Evolutionary conservation across 2,797 vertebrate species (phyloP), one percentile per base, ranked within the genome.

Genomic region (Tauraco hartlaubi): DNA sequence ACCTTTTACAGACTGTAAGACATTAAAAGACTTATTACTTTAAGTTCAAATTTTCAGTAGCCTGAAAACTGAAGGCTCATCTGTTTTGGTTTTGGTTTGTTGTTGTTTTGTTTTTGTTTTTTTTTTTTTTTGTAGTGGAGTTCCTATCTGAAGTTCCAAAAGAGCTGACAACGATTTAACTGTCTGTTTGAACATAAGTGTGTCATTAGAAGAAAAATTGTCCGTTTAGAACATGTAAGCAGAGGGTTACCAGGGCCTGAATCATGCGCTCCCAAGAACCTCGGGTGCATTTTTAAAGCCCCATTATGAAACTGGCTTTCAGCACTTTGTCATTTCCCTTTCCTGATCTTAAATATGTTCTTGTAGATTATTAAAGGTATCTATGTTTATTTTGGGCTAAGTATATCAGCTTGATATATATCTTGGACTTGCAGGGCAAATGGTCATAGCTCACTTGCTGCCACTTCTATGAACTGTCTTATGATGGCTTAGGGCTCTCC

Each of bases 401-500:
- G 14, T 29, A 6, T n/a, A 55, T 48, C 69, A 91, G 12, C 9
- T 48, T 48, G 39, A 73, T 54, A 41, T 12, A 20, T 28, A 35
- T 51, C 39, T 69, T 71, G 26, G 23, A 35, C 11, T 63, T 48
- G 3, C 25, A 63, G 73, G 54, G 28, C 23, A 61, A 74, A 29
- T 61, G 35, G 23, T 23, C 54, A 29, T 15, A 64, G 33, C 58
- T 66, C 62, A 55, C 51, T 68, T 43, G 37, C 15, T 51, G 37
- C 16, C 58, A 49, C 7, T 63, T 54, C 43, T 9, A 0, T 39
- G n/a, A 78, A 3, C 20, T 11, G 1, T 8, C 3, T 5, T 31
- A 9, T 14, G 5, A 19, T 9, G 15, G 20, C 29, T 83, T 43
- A 51, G 25, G 35, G 56, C 26, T 86, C 52, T 80, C 9, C 21